These are phyloP conservation scores for Rhinatrema bivittatum DNA, from an alignment of 2,797 vertebrate species.

Conservation along the genomic window DNA sequence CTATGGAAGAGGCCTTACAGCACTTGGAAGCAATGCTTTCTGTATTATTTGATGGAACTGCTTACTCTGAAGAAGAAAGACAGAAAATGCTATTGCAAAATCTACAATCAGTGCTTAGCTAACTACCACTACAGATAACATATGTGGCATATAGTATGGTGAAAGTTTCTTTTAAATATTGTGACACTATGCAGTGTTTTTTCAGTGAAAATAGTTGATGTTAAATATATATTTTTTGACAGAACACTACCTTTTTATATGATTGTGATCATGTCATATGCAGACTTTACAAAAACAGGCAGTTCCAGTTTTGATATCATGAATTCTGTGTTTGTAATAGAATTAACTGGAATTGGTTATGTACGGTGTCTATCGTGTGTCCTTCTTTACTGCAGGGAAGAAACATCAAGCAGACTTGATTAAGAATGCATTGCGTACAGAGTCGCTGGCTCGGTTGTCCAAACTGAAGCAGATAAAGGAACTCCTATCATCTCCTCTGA, in stretches of 20 bases:
- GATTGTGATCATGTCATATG: conserved; percentile 20
- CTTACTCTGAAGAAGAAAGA: conserved; percentile 22
- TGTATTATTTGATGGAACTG: conserved; percentile 13
- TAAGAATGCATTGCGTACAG: conserved; percentile 55
- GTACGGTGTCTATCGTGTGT: conserved; percentile 47
- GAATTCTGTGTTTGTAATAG: conserved; percentile 13
- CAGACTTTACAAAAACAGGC: conserved; percentile 8
- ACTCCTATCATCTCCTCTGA: conserved; percentile 58
- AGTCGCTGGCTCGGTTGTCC: conserved; percentile 48
- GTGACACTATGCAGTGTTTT: conserved; percentile 26
- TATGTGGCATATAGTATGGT: conserved; percentile 33
- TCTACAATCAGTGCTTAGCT: conserved; percentile 38
- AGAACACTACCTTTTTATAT: conserved; percentile 45
- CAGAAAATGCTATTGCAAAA: conserved; percentile 29
- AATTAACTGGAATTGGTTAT: conserved; percentile 25
- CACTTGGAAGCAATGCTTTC: conserved; percentile 28
- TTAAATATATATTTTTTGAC: conserved; percentile 49
- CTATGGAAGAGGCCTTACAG: conserved; percentile 26
- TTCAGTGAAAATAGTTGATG: conserved; percentile 46
- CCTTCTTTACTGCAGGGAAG: conserved; percentile 58
- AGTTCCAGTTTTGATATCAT: conserved; percentile 26
- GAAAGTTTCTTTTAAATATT: conserved; percentile 24
- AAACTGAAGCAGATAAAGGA: conserved; percentile 61
- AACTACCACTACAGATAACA: conserved; percentile 32
- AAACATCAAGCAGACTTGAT: conserved; percentile 47